Conservation (phyloP, 1,140 invertebrate species). For the Hyles vespertilio region DNA sequence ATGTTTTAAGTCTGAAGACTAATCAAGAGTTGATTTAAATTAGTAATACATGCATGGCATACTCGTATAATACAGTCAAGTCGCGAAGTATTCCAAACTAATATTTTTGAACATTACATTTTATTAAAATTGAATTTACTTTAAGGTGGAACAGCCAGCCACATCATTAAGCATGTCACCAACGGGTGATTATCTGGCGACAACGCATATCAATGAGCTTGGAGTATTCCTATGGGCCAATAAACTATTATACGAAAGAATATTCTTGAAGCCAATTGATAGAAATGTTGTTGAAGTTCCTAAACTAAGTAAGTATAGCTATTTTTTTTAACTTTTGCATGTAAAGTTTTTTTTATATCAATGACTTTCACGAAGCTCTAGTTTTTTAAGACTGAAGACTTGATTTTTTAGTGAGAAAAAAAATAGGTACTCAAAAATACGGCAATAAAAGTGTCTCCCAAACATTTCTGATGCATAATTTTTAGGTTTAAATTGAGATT, state of each 20-base stretch:
- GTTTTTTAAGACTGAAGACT: too few relatives aligned
- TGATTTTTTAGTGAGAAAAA: too few relatives aligned
- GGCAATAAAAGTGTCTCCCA: neutral
- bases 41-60: too few relatives aligned
- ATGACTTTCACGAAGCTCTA: too few relatives aligned
- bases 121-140: neutral
- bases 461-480: neutral
- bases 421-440: neutral
- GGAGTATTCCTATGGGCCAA: constrained; percentile 98
- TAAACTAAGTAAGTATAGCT: constrained; percentile 54
- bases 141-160: constrained; percentile 83
- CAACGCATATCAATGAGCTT: constrained; percentile 90
- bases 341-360: too few relatives aligned
- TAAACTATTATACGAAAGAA: constrained; percentile 86
- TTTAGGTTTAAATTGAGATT: too few relatives aligned
- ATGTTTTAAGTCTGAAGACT: too few relatives aligned
- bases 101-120: neutral
- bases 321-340: too few relatives aligned
- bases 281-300: constrained; percentile 54
- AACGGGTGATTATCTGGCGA: constrained; percentile 92
- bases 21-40: too few relatives aligned
- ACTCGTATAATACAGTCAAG: too few relatives aligned
- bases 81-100: too few relatives aligned
- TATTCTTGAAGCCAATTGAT: constrained; percentile 86
- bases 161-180: constrained; percentile 93